phyloP scores from a whole-genome alignment of 2,797 vertebrate genomes.

The Cyclura pinguis region DNA sequence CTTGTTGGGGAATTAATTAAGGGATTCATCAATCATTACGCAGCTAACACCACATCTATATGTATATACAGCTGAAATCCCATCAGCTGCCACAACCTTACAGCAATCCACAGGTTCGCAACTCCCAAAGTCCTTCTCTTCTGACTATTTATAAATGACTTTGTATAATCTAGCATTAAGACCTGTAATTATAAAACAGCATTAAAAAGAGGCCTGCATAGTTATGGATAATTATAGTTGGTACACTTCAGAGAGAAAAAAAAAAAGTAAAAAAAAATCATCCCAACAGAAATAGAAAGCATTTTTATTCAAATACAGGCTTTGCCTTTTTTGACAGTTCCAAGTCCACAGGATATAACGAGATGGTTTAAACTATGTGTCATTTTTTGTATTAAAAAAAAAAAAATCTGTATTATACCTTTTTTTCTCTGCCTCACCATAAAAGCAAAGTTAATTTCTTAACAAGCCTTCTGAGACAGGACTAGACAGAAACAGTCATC shows the following conservation, averaged over 20 bases:
- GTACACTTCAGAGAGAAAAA: conserved; percentile 66
- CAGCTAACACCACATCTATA: conserved; percentile 64
- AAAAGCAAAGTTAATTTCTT: conserved; percentile 76
- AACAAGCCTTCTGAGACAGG: conserved; percentile 75
- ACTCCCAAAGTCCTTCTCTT: conserved; percentile 73
- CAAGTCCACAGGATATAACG: conserved; percentile 76
- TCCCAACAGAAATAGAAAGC: conserved; percentile 74
- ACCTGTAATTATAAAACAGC: conserved; percentile 75
- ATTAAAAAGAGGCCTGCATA: conserved; percentile 73
- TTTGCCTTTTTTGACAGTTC: conserved; percentile 79
- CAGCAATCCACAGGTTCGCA: conserved; percentile 75
- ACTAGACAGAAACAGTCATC: conserved; percentile 71
- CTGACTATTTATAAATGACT: conserved; percentile 79
- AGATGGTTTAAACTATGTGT: conserved; percentile 78
- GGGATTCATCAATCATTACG: conserved; percentile 70
- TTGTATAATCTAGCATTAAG: conserved; percentile 73
- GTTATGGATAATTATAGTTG: conserved; percentile 76
- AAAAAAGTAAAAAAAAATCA: not conserved
- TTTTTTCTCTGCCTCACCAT: conserved; percentile 51
- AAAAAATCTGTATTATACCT: conserved; percentile 69
- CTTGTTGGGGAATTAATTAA: conserved; percentile 75
- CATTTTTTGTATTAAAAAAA: not conserved
- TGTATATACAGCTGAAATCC: conserved; percentile 67
- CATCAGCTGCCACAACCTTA: conserved; percentile 69
- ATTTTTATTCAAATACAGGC: conserved; percentile 74